phyloP scores from a whole-genome alignment of 2,888 invertebrate species.

The Megaustenia siamemsis region DNA sequence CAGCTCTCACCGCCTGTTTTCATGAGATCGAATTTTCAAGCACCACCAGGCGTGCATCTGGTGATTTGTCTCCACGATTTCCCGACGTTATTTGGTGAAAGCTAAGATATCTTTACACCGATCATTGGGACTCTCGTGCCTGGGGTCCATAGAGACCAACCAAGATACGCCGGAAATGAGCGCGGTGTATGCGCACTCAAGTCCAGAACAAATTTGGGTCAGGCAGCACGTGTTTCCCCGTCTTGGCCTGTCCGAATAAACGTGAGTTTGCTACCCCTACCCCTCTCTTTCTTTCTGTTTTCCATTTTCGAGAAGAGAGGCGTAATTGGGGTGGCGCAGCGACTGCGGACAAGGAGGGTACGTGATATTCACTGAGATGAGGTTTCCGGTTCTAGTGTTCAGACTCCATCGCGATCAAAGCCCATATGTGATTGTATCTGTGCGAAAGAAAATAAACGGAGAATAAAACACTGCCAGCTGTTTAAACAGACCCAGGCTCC shows the following conservation, averaged over 20 bases:
- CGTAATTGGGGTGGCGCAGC: slow-evolving; percentile 7
- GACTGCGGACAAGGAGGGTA: background rate
- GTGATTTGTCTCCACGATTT: slow-evolving; percentile 16
- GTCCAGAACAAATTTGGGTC: slow-evolving; percentile 43
- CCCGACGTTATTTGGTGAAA: slow-evolving; percentile 38
- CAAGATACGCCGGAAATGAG: slow-evolving; percentile 44
- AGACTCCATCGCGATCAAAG: background rate
- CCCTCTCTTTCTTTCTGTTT: too few species aligned
- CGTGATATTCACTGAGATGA: slow-evolving; percentile 31
- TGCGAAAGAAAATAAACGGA: background rate
- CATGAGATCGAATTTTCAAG: slow-evolving; percentile 18
- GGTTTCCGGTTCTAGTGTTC: background rate
- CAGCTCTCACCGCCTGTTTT: slow-evolving; percentile 3
- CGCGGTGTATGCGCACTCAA: slow-evolving; percentile 43
- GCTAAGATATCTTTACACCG: slow-evolving; percentile 19
- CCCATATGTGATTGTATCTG: slow-evolving; percentile 2
- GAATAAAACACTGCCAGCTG: background rate
- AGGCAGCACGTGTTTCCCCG: slow-evolving; percentile 41
- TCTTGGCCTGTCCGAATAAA: slow-evolving; percentile 26
- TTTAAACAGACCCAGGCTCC: background rate
- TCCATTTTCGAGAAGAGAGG: background rate
- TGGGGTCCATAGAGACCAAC: background rate
- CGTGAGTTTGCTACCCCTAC: slow-evolving; percentile 38
- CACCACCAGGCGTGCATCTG: slow-evolving; percentile 30
- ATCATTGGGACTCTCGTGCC: slow-evolving; percentile 23